Percentiles rank a stretch among this genome's conserved stretches.
Conservation (phyloP, 2,797 vertebrate species). For the Ctenopoma multispine region DNA sequence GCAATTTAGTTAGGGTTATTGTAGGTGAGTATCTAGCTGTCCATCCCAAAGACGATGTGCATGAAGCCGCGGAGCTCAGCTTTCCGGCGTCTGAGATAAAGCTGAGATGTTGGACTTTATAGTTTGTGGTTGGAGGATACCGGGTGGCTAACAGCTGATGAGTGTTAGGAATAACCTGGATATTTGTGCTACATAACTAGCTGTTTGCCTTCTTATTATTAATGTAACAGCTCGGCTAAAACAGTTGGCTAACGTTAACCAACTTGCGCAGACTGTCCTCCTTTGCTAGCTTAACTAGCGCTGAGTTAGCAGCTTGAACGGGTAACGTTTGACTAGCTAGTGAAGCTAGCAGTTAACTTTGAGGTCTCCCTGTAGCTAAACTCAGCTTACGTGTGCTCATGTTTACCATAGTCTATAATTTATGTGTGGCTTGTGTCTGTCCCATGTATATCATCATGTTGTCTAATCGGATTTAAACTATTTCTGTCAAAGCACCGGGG, state of each 20-base stretch:
- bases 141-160: neutral
- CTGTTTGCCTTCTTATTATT: too few relatives aligned
- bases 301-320: slow-evolving; percentile 19
- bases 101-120: neutral
- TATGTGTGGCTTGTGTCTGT: slow-evolving; percentile 6
- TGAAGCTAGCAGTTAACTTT: neutral
- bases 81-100: neutral
- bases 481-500: slow-evolving; percentile 48
- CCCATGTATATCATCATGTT: slow-evolving; percentile 57
- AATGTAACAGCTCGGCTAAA: too few relatives aligned
- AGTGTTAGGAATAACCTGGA: neutral
- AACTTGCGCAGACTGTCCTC: neutral
- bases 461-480: slow-evolving; percentile 63
- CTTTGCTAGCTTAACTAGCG: slow-evolving; percentile 18
- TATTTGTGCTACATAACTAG: neutral
- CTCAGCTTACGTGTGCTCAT: neutral
- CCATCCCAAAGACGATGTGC: slow-evolving; percentile 21
- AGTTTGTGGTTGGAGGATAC: neutral
- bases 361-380: neutral
- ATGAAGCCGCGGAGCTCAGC: slow-evolving; percentile 17
- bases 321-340: neutral
- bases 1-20: neutral
- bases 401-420: neutral
- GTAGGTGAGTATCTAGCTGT: slow-evolving; percentile 9
- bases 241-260: slow-evolving; percentile 13